Percentiles rank a stretch among this genome's conserved stretches.
phyloP scores from a whole-genome alignment of 1,140 invertebrate species.

The Drosophila kanapiae region DNA sequence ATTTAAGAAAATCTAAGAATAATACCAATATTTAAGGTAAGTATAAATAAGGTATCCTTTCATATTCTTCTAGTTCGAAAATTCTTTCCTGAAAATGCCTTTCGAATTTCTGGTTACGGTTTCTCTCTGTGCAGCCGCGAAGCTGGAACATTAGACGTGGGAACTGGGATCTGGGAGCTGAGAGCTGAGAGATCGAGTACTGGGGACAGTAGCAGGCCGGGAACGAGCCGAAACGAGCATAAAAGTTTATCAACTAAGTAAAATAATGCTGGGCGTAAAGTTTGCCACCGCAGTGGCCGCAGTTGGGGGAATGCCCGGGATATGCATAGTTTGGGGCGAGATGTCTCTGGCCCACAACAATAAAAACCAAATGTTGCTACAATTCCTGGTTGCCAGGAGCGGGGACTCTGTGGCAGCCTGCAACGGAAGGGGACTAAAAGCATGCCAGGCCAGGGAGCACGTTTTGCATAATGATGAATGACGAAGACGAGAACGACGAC shows the following conservation, averaged over 20 bases:
- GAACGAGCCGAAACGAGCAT: constrained; percentile 42
- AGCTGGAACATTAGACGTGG: constrained; percentile 34
- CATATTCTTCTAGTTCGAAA: too few relatives aligned
- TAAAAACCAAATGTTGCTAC: constrained; percentile 81
- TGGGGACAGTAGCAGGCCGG: constrained; percentile 12
- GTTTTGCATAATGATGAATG: constrained; percentile 84
- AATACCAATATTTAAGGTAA: too few relatives aligned
- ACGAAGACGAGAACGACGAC: constrained; percentile 63
- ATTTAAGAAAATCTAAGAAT: too few relatives aligned
- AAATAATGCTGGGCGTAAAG: constrained; percentile 82
- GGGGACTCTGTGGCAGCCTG: constrained; percentile 8
- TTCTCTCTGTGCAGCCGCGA: background rate
- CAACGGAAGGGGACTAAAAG: constrained; percentile 52
- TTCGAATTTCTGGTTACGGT: too few relatives aligned
- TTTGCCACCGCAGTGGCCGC: constrained; percentile 74
- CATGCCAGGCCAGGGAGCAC: constrained; percentile 67
- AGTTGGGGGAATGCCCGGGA: constrained; percentile 46
- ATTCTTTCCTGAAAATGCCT: too few relatives aligned
- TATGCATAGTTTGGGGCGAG: constrained; percentile 1
- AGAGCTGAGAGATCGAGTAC: constrained; percentile 16
- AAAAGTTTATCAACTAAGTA: constrained; percentile 83
- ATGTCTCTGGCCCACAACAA: constrained; percentile 61
- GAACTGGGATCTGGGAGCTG: constrained; percentile 15
- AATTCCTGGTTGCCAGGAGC: constrained; percentile 42
- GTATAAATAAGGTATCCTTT: too few relatives aligned